phyloP scores from a whole-genome alignment of 2,888 invertebrate genomes.

The Athalia circularis region DNA sequence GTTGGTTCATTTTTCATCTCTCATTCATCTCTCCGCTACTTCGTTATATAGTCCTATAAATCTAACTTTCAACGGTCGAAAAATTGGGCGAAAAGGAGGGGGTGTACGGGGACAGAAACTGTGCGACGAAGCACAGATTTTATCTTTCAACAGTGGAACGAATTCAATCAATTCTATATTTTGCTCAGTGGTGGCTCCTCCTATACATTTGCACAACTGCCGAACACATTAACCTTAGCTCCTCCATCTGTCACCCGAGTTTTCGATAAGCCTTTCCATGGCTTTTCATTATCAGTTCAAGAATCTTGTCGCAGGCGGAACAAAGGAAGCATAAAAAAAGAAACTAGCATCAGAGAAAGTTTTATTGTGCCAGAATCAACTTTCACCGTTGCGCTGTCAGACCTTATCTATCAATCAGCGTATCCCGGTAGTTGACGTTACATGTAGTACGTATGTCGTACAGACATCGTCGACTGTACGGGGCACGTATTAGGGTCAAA shows the following conservation, averaged over 20 bases:
- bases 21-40: not conserved
- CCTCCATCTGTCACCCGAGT: too few relatives aligned
- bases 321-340: not conserved
- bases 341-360: not conserved
- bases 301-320: not conserved
- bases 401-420: slow-evolving; percentile 4
- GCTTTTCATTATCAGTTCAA: too few relatives aligned
- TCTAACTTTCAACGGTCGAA: not conserved
- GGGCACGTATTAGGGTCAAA: slow-evolving; percentile 17
- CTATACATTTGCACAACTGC: too few relatives aligned
- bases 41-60: not conserved
- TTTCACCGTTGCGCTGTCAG: slow-evolving; percentile 7
- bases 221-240: too few relatives aligned
- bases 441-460: not conserved
- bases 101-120: too few relatives aligned
- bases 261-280: too few relatives aligned
- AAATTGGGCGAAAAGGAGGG: not conserved
- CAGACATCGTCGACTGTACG: not conserved
- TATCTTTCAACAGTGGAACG: too few relatives aligned
- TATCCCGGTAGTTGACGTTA: not conserved
- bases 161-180: too few relatives aligned
- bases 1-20: not conserved
- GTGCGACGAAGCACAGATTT: too few relatives aligned
- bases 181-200: too few relatives aligned
- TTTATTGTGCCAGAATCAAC: not conserved